Evolutionary conservation across 2,113 vertebrate genomes (phyloP).

Genomic region (Cettia cetti): DNA sequence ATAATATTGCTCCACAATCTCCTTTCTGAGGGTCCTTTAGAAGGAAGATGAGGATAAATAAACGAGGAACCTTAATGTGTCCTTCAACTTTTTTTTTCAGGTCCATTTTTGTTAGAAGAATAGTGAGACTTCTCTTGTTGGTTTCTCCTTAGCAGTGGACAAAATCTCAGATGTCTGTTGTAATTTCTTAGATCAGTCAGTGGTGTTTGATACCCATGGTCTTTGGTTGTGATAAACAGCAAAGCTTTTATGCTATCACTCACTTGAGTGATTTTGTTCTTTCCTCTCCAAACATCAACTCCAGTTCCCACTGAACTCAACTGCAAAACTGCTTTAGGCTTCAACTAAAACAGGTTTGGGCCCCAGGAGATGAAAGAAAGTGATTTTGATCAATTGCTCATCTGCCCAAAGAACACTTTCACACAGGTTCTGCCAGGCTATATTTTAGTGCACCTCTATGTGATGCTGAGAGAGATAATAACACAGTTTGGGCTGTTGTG

Average conservation of each 20-base stretch:
- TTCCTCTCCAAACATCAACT: constrained; percentile 36
- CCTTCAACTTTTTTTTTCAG: neutral
- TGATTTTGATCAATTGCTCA: constrained; percentile 61
- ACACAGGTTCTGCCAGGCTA: constrained; percentile 43
- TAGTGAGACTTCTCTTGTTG: neutral
- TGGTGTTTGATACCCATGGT: neutral
- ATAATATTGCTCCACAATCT: neutral
- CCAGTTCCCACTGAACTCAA: constrained; percentile 41
- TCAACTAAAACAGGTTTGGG: constrained; percentile 39
- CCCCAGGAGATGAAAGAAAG: constrained; percentile 53
- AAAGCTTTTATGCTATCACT: constrained; percentile 31
- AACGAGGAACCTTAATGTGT: neutral
- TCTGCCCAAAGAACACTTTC: constrained; percentile 29
- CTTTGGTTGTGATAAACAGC: constrained; percentile 31
- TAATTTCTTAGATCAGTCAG: neutral
- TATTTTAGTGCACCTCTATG: constrained; percentile 26
- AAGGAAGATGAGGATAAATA: neutral
- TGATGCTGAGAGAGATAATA: constrained; percentile 51
- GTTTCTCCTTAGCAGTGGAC: neutral
- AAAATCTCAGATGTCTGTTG: neutral
- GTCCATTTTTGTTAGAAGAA: neutral
- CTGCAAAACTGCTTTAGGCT: constrained; percentile 34
- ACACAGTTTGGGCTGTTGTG: constrained; percentile 53
- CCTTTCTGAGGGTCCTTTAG: neutral
- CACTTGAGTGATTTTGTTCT: constrained; percentile 45